Evolutionary conservation across 1,140 invertebrate genomes (phyloP), one percentile per base, ranked within the genome.

Genomic region (Cherax destructor): DNA sequence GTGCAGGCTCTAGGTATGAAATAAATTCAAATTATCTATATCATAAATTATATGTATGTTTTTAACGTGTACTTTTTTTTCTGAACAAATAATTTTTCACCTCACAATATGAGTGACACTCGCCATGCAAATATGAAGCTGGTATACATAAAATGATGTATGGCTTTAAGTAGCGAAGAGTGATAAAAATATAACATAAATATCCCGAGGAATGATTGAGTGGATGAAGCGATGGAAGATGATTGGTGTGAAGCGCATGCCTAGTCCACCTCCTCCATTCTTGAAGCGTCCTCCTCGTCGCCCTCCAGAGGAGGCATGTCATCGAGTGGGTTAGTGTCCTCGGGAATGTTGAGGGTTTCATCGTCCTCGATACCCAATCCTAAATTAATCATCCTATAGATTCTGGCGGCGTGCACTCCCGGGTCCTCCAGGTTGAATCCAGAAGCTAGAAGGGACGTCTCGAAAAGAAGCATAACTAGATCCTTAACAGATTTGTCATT

Each of bases 241-340:
- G 65, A 69, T 69, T 69, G 56, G 18, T 65, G 61, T 6, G 21
- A 3, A 5, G 18, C 18, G 61, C 52, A 56, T 61, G 85, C n/a
- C 97, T 99, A 99, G 96, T 99, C 99, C 91, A 99, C 99, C 96
- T 99, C 99, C 95, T 99, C 99, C 99, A 99, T 99, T 92, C 98
- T 96, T 11, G 98, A 98, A 50, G 97, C 97, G 77, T 96, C 96
- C 91, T 98, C 98, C 77, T 96, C 96, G 91, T 98, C 98, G 59
- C 96, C 97, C 93, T 98, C 97, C 80, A 98, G 94, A n/a, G 97
- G 95, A 78, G 97, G 97, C 91, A 97, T 96, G 79, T 97, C 97
- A 41, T 94, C 95, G 16, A 94, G 95, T 90, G 95, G 94, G 76
- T 95, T 96, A 0, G 95, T 94, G 16, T 92, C 93, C 88, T 97